A percentile compares a stretch with the other conserved stretches of the same genome.
These are phyloP conservation scores for Stichodactyla mertensii DNA, from an alignment of 64 coral and sea anemone genomes.

Conservation along the genomic window DNA sequence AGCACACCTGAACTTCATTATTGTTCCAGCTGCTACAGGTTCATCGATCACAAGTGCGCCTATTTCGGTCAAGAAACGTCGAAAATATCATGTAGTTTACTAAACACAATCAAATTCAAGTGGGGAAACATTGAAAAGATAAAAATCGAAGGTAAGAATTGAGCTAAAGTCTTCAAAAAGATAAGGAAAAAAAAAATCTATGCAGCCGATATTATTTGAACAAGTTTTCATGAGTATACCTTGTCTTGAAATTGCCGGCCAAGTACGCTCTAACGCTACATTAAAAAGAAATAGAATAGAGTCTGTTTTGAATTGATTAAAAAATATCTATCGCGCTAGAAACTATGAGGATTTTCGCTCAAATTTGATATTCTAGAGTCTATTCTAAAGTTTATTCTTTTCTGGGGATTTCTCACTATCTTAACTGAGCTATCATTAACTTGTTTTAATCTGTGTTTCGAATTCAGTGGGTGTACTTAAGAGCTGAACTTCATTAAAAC, in stretches of 20 bases:
- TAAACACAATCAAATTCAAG: not conserved
- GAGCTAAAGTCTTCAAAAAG: not conserved
- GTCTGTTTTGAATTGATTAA: too few species aligned
- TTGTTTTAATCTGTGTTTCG: not conserved
- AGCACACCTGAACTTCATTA: not conserved
- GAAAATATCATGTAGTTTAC: too few species aligned
- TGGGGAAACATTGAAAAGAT: not conserved
- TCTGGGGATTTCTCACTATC: not conserved
- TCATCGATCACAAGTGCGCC: too few species aligned
- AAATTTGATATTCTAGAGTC: too few species aligned
- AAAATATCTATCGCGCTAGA: too few species aligned
- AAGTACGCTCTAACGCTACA: too few species aligned
- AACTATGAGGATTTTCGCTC: too few species aligned
- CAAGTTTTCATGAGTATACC: not conserved
- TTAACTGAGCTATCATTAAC: not conserved
- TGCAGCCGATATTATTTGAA: not conserved
- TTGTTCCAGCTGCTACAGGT: too few species aligned
- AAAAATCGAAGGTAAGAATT: not conserved
- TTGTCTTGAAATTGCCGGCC: too few species aligned
- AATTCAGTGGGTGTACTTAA: not conserved
- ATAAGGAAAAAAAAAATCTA: not conserved
- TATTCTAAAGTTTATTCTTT: not conserved
- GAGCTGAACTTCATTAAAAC: not conserved
- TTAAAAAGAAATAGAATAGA: too few species aligned
- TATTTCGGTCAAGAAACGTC: too few species aligned